A percentile compares a stretch with the other conserved stretches of the same genome.
These are phyloP conservation scores for Mugil cephalus DNA, from an alignment of 2,113 vertebrate species.

Conservation along the genomic window DNA sequence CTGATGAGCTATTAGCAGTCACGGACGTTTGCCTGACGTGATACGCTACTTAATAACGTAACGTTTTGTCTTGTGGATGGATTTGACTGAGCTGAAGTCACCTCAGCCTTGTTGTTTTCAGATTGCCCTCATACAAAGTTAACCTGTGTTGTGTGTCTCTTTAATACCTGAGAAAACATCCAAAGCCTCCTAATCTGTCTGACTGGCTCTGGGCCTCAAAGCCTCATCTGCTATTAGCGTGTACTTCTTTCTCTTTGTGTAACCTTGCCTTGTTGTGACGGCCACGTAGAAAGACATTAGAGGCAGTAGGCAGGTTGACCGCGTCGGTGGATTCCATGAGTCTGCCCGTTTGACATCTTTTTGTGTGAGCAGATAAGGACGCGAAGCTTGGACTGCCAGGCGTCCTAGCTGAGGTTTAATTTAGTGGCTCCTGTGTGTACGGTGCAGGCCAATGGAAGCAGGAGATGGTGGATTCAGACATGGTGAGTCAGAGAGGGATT, in stretches of 20 bases:
- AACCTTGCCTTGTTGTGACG: conserved; percentile 2
- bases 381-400: neutral
- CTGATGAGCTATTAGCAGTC: neutral
- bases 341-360: no score
- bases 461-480: conserved; percentile 10
- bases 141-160: neutral
- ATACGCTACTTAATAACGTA: neutral
- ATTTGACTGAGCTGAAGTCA: no score
- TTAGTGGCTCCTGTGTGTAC: conserved; percentile 16
- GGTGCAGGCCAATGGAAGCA: neutral
- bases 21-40: neutral
- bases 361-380: neutral
- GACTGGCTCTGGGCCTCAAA: neutral
- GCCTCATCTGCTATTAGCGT: conserved; percentile 14
- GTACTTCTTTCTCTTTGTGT: conserved; percentile 5
- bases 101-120: no score
- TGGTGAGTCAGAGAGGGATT: conserved; percentile 23
- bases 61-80: neutral
- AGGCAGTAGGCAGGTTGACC: no score
- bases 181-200: conserved; percentile 44
- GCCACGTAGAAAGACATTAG: neutral
- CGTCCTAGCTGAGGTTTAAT: conserved; percentile 11
- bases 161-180: conserved; percentile 25
- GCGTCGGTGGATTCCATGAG: neutral
- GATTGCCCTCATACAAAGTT: neutral